A percentile compares a stretch with the other conserved stretches of the same genome.
phyloP scores from a whole-genome alignment of 2,797 vertebrate genomes.

The Acipenser oxyrinchus region DNA sequence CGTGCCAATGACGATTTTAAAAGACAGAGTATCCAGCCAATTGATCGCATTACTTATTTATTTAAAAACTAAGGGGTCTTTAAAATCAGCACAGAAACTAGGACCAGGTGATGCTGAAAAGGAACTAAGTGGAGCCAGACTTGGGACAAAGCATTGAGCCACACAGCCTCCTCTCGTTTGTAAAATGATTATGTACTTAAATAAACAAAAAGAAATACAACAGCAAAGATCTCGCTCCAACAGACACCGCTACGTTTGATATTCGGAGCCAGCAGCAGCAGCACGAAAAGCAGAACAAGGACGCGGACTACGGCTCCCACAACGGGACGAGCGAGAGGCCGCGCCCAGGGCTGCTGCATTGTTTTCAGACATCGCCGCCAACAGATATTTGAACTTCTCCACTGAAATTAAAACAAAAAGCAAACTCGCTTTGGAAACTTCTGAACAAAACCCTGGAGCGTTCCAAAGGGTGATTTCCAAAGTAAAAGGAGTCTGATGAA shows the following conservation, averaged over 20 bases:
- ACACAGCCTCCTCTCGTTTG: not conserved
- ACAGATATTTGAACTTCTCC: not conserved
- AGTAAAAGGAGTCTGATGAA: not conserved
- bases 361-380: not conserved
- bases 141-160: too few relatives aligned
- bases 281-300: not conserved
- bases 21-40: too few relatives aligned
- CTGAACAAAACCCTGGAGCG: not conserved
- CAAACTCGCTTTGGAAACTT: not conserved
- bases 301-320: not conserved
- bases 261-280: too few relatives aligned
- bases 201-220: not conserved
- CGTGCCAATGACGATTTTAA: too few relatives aligned
- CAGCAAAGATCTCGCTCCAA: not conserved
- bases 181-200: not conserved
- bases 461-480: constrained; percentile 5
- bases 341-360: not conserved
- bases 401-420: too few relatives aligned
- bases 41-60: too few relatives aligned
- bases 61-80: too few relatives aligned
- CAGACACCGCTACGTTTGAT: too few relatives aligned
- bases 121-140: too few relatives aligned
- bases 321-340: not conserved
- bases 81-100: too few relatives aligned
- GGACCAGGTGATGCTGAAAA: too few relatives aligned